These are phyloP conservation scores for Arrhopalites spinosus DNA, from an alignment of 2,888 invertebrate species.

Conservation along the genomic window DNA sequence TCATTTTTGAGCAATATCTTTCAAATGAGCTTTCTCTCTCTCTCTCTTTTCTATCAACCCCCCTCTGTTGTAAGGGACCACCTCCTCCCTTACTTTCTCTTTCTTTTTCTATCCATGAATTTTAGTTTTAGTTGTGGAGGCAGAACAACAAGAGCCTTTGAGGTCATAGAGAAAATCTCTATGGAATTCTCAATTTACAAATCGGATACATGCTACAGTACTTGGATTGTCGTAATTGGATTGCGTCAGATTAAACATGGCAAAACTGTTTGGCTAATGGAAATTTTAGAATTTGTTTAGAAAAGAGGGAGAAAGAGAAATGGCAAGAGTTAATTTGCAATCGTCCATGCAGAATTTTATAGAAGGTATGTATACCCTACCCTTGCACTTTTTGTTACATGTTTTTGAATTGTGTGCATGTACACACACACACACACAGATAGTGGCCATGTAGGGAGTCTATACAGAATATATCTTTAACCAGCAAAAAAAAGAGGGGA, in stretches of 20 bases:
- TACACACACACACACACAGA: no score
- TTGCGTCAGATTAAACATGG: not conserved
- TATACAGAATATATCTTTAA: not conserved
- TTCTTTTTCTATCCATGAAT: not conserved
- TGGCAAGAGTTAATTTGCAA: no score
- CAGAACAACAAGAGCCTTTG: not conserved
- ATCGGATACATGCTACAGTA: not conserved
- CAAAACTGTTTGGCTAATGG: conserved; percentile 9
- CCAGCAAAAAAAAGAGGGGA: no score
- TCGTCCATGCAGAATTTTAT: not conserved
- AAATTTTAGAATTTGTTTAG: conserved; percentile 11
- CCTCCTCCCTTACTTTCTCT: not conserved
- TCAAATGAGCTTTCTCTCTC: no score
- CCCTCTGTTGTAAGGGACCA: no score
- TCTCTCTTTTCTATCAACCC: no score
- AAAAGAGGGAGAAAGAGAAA: not conserved
- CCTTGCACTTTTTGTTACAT: not conserved
- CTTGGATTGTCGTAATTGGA: not conserved
- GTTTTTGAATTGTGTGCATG: not conserved
- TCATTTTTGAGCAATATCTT: no score
- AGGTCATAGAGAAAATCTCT: conserved; percentile 4
- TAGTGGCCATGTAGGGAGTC: not conserved
- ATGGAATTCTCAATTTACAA: conserved; percentile 10
- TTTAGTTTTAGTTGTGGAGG: not conserved
- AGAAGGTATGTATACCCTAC: not conserved